phyloP scores from a whole-genome alignment of 1,140 invertebrate species.

The Adoxophyes honmai region DNA sequence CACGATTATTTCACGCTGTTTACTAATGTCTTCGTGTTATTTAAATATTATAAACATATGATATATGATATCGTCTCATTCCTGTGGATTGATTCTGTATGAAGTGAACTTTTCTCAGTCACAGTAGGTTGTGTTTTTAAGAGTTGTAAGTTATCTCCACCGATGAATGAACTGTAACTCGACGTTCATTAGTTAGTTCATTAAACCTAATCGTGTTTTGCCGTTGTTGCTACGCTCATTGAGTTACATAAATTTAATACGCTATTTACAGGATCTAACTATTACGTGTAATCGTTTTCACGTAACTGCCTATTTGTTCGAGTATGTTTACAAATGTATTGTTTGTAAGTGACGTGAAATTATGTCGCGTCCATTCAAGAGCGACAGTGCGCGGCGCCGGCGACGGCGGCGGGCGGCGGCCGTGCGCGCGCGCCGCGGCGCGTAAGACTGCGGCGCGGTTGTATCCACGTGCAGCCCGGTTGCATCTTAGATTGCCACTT shows the following conservation, averaged over 20 bases:
- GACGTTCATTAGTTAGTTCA: not conserved
- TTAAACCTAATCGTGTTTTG: not conserved
- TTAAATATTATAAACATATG: constrained; percentile 20
- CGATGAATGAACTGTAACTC: not conserved
- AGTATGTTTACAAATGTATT: no score
- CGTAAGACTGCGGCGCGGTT: not conserved
- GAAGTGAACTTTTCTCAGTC: not conserved
- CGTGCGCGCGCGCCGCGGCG: no score
- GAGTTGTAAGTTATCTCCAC: not conserved
- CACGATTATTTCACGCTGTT: constrained; percentile 29
- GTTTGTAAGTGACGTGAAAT: no score
- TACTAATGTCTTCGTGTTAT: constrained; percentile 24
- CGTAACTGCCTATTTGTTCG: no score
- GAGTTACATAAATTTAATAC: no score
- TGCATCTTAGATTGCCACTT: constrained; percentile 14
- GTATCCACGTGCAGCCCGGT: constrained; percentile 10
- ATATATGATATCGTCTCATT: constrained; percentile 8
- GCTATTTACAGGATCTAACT: no score
- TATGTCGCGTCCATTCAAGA: no score
- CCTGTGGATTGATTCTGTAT: not conserved
- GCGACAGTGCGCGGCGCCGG: no score
- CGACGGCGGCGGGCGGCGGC: no score
- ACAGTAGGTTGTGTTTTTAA: not conserved
- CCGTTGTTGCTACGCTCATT: no score
- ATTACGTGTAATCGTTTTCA: no score